Evolutionary conservation across 2,797 vertebrate species (phyloP).

Genomic region (Hydrophis major): DNA sequence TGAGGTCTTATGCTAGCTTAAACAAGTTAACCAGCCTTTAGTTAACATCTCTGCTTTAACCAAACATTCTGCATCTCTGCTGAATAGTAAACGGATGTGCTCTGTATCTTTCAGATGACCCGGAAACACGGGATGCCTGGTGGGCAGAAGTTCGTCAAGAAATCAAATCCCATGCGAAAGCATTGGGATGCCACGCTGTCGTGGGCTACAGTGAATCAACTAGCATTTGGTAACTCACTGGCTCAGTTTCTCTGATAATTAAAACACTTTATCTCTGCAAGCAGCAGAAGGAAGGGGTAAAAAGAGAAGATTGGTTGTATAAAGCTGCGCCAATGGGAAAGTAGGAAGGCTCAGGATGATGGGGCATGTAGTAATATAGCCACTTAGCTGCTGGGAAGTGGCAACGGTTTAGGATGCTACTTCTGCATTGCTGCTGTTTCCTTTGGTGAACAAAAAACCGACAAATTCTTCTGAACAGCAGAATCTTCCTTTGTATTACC

Average conservation of each 20-base stretch:
- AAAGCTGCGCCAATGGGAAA: neutral
- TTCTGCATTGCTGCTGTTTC: neutral
- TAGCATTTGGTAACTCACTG: constrained; percentile 91
- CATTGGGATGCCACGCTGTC: constrained; percentile 96
- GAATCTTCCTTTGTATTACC: neutral
- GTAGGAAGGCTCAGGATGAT: neutral
- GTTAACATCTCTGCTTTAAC: constrained; percentile 15
- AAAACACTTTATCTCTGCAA: constrained; percentile 1
- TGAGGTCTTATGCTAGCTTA: neutral
- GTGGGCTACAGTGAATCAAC: constrained; percentile 98
- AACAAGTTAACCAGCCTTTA: constrained; percentile 5
- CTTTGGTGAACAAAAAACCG: neutral
- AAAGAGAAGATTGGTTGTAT: neutral
- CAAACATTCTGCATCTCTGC: constrained; percentile 34
- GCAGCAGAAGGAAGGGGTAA: neutral
- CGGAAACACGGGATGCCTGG: constrained; percentile 98
- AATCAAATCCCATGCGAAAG: constrained; percentile 98
- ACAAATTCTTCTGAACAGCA: neutral
- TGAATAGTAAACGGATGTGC: constrained; percentile 71
- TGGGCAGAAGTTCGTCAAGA: constrained; percentile 99
- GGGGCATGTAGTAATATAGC: neutral
- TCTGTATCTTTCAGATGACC: constrained; percentile 93
- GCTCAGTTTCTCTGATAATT: constrained; percentile 47
- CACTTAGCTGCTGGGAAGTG: neutral
- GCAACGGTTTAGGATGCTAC: neutral